Base-by-base conservation (phyloP, 2,888 invertebrate species). In the Exocentrus adspersus region DNA sequence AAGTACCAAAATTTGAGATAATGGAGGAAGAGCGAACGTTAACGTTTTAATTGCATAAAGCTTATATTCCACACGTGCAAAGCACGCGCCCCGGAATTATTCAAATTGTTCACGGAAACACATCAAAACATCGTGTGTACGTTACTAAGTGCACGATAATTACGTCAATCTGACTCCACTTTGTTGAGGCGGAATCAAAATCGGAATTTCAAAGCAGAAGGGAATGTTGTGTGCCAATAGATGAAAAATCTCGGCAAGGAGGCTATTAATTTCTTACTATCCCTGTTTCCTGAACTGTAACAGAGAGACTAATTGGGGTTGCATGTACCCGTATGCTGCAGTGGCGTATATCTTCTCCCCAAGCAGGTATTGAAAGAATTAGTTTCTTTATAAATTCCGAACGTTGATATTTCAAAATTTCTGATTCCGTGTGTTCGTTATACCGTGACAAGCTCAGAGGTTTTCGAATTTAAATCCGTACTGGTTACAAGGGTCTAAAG, bases 1-100 rank as follows among this genome's bases (percentile, higher is more conserved):
- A 37, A n/a, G n/a, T 12, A 37, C 12, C n/a, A n/a, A 20, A 32
- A 32, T 51, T 17, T 37, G 12, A 30, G 50, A 14, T 50, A 28
- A 30, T 50, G 17, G 9, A 30, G 16, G 16, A 50, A 28, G 28
- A 16, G 17, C n/a, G 50, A 10, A 9, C 6, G 32, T 28, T 51
- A 37, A 51, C 12, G 17, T 51, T 51, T 51, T 51, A 51, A 51
- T 32, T 32, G 32, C 51, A 19, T 51, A 10, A 19, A 4, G 32
- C 10, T 10, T 0, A 16, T n/a, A 17, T 30, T 37, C 19, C 19
- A 16, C 17, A 51, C 19, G 30, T 19, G 51, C 51, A 32, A 6
- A 19, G 12, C 19, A 19, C 19, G 51, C 12, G 5, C 14, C 5
- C 5, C 37, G n/a, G 37, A 14, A 12, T 2, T 37, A 14, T 37